Evolutionary conservation across 2,113 vertebrate species (phyloP), one percentile per base, ranked within the genome.

Genomic region (Psittacus erithacus): DNA sequence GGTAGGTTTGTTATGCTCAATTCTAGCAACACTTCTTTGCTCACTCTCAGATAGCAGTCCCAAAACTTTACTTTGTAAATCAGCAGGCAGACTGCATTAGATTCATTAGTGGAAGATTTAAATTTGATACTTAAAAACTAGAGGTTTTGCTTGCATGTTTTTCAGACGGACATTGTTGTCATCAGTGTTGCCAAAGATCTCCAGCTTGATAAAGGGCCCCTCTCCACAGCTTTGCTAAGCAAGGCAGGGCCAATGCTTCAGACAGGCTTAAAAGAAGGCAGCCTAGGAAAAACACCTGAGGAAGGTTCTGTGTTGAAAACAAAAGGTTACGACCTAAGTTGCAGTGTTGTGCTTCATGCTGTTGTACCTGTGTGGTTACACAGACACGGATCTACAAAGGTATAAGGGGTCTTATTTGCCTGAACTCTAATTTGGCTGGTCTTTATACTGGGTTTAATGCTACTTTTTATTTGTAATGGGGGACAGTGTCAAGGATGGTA

Each of bases 241-340:
- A 97, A 90, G 67, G 99, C 99, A 22, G 99, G 99, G 24, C 93
- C 97, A 7, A 59, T 97, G 47, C 98, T 99, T 63, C 98, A 99
- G 94, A 22, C 2, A 5, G 62, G 94, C n/a, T 25, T 99, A 68
- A 9, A 9, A 4, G 16, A 41, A 17, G 68, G 25, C 19, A 57
- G 92, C 50, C 8, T 39, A 88, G 41, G 46, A 43, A 33, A 10
- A 4, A 3, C 1, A 11, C 63, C 46, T 35, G 28, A 6, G 1
- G 16, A 49, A 17, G 99, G 98, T 23, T 96, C 97, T 3, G 75
- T 99, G 69, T 96, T 99, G 13, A 85, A 93, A 84, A 99, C 99
- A 9, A 55, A 93, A 2, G 98, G 98, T 44, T 98, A 95, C 63
- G 96, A 95, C 35, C 97, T 99, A 47, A 91, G 35, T 23, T 98